Conservation (phyloP, 1,140 invertebrate genomes). For the Stegodyphus dumicola region DNA sequence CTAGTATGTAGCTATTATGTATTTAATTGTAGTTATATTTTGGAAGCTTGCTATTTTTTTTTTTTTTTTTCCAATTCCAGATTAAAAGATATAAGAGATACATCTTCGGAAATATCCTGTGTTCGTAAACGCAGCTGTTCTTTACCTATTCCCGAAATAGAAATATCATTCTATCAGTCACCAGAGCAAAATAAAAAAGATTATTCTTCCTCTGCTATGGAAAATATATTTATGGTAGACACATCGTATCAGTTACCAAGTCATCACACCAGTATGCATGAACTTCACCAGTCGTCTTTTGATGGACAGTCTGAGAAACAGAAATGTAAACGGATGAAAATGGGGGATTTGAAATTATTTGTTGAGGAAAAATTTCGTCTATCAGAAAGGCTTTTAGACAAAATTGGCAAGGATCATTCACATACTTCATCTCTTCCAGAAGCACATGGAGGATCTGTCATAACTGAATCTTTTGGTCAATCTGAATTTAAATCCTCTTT, state of each 20-base stretch:
- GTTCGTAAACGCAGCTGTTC: conserved; percentile 80
- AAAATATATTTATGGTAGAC: conserved; percentile 67
- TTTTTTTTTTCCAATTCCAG: not conserved
- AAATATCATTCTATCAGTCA: conserved; percentile 82
- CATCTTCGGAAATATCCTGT: conserved; percentile 25
- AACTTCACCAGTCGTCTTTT: conserved; percentile 62
- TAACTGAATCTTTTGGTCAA: conserved; percentile 32
- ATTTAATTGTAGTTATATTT: too few species aligned
- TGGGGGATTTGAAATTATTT: conserved; percentile 86
- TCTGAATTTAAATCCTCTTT: conserved; percentile 44
- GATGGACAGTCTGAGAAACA: conserved; percentile 78
- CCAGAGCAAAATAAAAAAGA: conserved; percentile 63
- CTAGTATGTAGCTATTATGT: too few species aligned
- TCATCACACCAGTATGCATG: conserved; percentile 71
- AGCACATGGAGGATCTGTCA: conserved; percentile 62
- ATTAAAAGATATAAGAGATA: conserved; percentile 52
- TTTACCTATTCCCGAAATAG: conserved; percentile 91
- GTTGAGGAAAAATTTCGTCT: conserved; percentile 88
- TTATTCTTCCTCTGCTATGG: conserved; percentile 21
- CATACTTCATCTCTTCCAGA: conserved; percentile 61
- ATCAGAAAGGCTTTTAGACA: conserved; percentile 91
- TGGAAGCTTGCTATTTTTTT: too few species aligned
- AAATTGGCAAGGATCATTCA: conserved; percentile 79
- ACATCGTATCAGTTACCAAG: conserved; percentile 67
- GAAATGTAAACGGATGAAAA: conserved; percentile 84